Base-by-base conservation (phyloP, 1,140 invertebrate genomes). In the Penaeus vannamei region DNA sequence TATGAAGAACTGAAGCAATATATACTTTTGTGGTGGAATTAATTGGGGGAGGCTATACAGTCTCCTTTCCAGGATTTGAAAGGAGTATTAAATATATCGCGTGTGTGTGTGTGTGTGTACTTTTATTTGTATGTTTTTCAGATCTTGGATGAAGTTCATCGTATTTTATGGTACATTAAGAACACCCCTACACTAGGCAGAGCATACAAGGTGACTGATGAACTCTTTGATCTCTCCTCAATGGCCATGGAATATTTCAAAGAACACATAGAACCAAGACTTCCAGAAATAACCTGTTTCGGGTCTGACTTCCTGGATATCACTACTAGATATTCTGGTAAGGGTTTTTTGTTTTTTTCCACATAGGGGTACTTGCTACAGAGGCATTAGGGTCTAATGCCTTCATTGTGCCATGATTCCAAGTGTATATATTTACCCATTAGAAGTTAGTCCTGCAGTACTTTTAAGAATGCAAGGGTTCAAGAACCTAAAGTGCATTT, bases 171-270 rank as follows among this genome's bases (percentile, higher is more conserved):
- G 91, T 97, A 97, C 93, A 95, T 97, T 90, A 96, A 96, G 94
- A 95, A 95, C 91, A 97, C 96, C 26, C 90, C 92, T 7, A 97
- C 96, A 93, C 93, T 97, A 90, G 95, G 95, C 88, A 94, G 96
- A 91, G 96, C 96, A 80, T 97, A 97, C 92, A 97, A 97, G 94
- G 96, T 97, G 64, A 97, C 96, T 14, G 97, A 97, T 93, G 97
- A 98, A 93, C 93, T 98, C n/a, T 97, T 97, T 94, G 97, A 97
- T 94, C 94, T 98, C 81, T 97, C 96, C 53, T 97, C 97, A 36
- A 97, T 97, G 97, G 97, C 97, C 42, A 97, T 97, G 96, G 97
- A 98, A 93, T 97, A 97, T 93, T 98, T 97, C 92, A 97, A 97
- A 93, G 97, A 98, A 93, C 96, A 96, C 90, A 97, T 98, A 92